Conservation (phyloP, 2,797 vertebrate species). For the Hylomyscus alleni region DNA sequence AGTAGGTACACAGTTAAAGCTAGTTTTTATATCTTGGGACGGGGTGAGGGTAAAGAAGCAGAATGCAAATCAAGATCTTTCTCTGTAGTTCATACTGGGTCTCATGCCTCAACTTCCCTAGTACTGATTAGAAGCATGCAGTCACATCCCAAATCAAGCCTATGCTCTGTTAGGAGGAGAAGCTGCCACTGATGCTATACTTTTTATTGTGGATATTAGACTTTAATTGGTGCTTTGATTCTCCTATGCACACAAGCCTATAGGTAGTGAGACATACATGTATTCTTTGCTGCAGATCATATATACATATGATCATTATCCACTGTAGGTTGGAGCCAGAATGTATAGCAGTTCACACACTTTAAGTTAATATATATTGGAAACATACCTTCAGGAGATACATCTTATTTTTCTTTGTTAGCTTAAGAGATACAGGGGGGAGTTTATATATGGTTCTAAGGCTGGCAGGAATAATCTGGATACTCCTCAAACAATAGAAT, state of each 20-base stretch:
- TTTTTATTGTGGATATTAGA: slow-evolving; percentile 15
- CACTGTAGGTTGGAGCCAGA: slow-evolving; percentile 10
- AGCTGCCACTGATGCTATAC: background rate
- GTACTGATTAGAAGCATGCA: background rate
- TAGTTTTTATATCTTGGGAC: background rate
- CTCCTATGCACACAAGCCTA: background rate
- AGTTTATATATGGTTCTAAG: background rate
- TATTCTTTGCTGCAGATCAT: background rate
- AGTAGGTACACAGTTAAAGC: background rate
- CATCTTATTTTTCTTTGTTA: slow-evolving; percentile 27
- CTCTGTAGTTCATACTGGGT: background rate
- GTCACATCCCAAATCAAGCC: background rate
- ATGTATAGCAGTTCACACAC: background rate
- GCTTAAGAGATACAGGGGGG: background rate
- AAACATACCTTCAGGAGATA: background rate
- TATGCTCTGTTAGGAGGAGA: slow-evolving; percentile 10
- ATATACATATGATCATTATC: background rate
- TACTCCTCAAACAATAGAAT: background rate
- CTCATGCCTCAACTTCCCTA: too few relatives aligned
- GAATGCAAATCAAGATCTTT: background rate
- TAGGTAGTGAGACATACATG: background rate
- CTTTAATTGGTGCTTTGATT: background rate
- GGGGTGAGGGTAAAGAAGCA: background rate
- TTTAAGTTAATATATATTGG: background rate
- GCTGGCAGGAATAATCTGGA: background rate